phyloP scores from a whole-genome alignment of 2,888 invertebrate species.

The Zygogramma bicolorata region DNA sequence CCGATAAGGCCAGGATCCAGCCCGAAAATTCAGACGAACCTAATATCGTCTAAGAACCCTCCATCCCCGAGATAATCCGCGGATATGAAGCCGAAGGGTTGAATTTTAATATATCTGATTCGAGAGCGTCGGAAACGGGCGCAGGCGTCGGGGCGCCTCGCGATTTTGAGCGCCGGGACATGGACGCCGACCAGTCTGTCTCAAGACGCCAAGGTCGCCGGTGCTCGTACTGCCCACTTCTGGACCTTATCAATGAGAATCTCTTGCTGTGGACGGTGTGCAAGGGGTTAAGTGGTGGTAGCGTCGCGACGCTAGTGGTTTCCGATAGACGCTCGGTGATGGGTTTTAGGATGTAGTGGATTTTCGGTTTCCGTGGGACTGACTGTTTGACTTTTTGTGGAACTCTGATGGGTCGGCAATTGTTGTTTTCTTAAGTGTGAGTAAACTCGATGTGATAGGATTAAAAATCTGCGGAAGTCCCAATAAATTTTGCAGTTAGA shows the following conservation, averaged over 20 bases:
- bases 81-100: constrained; percentile 30
- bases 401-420: not conserved
- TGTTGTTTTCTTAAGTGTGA: not conserved
- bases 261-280: constrained; percentile 3
- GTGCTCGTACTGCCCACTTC: constrained; percentile 34
- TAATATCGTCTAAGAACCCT: constrained; percentile 15
- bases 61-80: constrained; percentile 23
- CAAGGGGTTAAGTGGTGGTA: not conserved
- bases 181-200: constrained; percentile 66
- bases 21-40: constrained; percentile 20
- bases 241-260: constrained; percentile 14
- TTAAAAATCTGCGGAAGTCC: too few relatives aligned
- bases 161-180: constrained; percentile 60
- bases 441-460: not conserved
- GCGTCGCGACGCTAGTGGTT: not conserved
- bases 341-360: not conserved
- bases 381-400: not conserved
- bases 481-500: too few relatives aligned
- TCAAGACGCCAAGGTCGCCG: constrained; percentile 63
- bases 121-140: constrained; percentile 50
- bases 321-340: not conserved
- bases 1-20: not conserved
- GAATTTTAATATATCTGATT: constrained; percentile 32
- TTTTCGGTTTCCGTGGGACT: not conserved
- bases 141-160: constrained; percentile 60